Percentiles rank a stretch among this genome's conserved stretches.
Conservation (phyloP, 2,888 invertebrate species). For the Globia sparganii region DNA sequence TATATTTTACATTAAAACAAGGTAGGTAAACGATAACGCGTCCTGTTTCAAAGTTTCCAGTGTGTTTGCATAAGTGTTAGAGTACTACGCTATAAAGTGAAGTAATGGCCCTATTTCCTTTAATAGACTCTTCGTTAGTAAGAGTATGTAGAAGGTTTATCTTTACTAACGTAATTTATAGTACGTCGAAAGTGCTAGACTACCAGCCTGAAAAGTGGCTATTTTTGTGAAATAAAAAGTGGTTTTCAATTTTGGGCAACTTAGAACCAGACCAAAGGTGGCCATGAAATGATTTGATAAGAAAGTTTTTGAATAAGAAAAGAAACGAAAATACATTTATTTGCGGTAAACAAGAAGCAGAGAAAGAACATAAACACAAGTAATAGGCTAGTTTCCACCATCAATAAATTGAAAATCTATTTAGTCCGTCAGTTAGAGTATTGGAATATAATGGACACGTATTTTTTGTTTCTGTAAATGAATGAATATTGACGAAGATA, state of each 20-base stretch:
- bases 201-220: not conserved
- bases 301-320: not conserved
- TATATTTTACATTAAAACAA: conserved; percentile 36
- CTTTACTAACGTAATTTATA: conserved; percentile 27
- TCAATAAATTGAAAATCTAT: no score
- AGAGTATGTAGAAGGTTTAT: conserved; percentile 36
- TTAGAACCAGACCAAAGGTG: not conserved
- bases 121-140: conserved; percentile 52
- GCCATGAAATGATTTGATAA: not conserved
- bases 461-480: no score
- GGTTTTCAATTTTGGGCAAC: not conserved
- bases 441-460: no score
- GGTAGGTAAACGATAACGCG: conserved; percentile 20
- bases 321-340: no score
- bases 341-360: no score
- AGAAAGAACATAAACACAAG: no score
- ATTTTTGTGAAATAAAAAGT: not conserved
- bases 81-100: conserved; percentile 22
- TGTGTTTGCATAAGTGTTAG: conserved; percentile 37
- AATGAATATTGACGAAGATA: no score
- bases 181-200: not conserved
- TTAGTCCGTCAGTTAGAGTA: no score
- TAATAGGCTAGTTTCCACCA: no score
- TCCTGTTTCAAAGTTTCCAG: conserved; percentile 44
- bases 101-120: conserved; percentile 49